These are phyloP conservation scores for Nothobranchius furzeri DNA, from an alignment of 2,113 vertebrate species.

Conservation along the genomic window DNA sequence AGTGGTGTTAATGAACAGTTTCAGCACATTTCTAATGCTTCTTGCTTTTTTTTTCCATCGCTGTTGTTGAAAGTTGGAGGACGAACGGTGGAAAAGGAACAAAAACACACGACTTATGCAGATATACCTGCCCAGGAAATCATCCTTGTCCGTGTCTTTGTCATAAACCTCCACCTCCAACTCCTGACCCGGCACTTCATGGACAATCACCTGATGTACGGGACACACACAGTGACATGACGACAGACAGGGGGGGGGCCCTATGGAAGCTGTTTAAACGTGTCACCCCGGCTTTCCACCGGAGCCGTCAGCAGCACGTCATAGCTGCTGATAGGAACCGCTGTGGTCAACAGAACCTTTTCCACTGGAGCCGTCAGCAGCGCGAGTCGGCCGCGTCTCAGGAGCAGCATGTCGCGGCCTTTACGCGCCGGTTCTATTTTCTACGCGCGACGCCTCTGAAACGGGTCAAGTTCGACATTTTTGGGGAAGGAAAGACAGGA, in stretches of 20 bases:
- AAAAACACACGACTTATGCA: conserved; percentile 38
- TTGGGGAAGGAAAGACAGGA: no score
- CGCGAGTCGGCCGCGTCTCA: no score
- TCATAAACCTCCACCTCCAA: conserved; percentile 93
- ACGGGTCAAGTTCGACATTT: no score
- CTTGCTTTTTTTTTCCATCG: background rate
- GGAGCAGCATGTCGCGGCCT: no score
- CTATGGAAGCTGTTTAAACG: conserved; percentile 14
- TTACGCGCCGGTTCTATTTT: no score
- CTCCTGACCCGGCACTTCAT: conserved; percentile 94
- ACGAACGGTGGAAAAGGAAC: conserved; percentile 29
- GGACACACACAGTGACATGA: conserved; percentile 64
- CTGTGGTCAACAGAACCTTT: no score
- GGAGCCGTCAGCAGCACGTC: no score
- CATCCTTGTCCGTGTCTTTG: conserved; percentile 94
- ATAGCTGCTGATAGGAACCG: no score
- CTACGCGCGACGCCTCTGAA: no score
- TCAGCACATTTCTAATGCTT: no score
- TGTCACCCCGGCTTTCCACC: no score
- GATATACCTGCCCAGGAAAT: conserved; percentile 91
- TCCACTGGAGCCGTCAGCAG: no score
- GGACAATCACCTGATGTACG: conserved; percentile 87
- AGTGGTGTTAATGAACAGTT: background rate
- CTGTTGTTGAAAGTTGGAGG: conserved; percentile 19
- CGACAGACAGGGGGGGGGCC: conserved; percentile 39